Evolutionary conservation across 1,140 invertebrate species (phyloP), one percentile per base, ranked within the genome.

Genomic region (Gonioctena quinquepunctata): DNA sequence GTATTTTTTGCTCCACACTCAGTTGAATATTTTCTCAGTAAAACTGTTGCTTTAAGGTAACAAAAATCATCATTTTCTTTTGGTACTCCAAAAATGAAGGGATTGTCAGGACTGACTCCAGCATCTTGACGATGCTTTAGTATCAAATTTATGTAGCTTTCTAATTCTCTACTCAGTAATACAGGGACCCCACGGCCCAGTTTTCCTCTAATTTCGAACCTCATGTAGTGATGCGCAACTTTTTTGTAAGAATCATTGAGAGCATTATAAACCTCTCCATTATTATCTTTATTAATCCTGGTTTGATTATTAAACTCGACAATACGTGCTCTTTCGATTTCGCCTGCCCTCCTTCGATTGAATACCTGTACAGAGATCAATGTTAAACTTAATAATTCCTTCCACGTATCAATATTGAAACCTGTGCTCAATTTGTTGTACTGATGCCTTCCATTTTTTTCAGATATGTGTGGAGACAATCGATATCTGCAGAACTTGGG

Each of bases 171-270:
- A 16, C 21, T 27, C 13, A 67, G 52, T 23, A 67, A 16, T 13
- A 67, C 54, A 33, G 52, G 52, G 16, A 59, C 26, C 19, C 8
- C 23, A n/a, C 65, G 22, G n/a, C n/a, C 18, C 8, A 67, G 19
- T 57, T 67, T 67, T n/a, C 49, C 65, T 8, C 52, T 52, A n/a
- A 67, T 62, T 22, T 11, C 2, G 21, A 62, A 33, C n/a, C 60
- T n/a, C 19, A 62, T 22, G 21, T 62, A 62, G 18, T n/a, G 27
- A 33, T 62, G 1, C 22, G 60, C 28, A 8, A 11, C 4, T 21
- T 48, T 16, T 19, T 62, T 33, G 16, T 42, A 18, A 62, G 18
- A 16, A 42, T 6, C n/a, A 28, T 49, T 27, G 1, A 11, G 11
- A 18, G 1, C 19, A 16, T n/a, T 62, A 33, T 33, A 33, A 11